phyloP scores from a whole-genome alignment of 2,888 invertebrate genomes.

The Eupithecia exiguata region DNA sequence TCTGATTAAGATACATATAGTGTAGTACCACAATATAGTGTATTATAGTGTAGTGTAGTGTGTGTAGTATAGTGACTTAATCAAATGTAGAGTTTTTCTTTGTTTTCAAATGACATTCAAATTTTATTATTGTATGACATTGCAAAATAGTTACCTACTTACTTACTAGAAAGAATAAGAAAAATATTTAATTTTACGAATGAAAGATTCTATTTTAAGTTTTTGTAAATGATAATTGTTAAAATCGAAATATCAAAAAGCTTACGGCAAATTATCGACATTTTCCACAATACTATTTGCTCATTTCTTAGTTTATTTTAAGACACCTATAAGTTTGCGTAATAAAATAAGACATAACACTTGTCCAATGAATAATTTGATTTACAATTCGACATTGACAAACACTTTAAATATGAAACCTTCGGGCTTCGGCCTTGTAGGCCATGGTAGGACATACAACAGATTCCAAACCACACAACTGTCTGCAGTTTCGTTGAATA shows the following conservation, averaged over 20 bases:
- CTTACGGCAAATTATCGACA: background rate
- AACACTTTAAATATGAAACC: conserved; percentile 13
- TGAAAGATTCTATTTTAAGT: background rate
- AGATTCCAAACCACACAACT: background rate
- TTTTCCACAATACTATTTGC: background rate
- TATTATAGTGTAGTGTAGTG: too few relatives aligned
- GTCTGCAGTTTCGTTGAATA: background rate
- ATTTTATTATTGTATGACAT: background rate
- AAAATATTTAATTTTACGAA: background rate
- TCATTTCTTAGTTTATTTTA: background rate
- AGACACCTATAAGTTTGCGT: conserved; percentile 11
- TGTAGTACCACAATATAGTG: too few relatives aligned
- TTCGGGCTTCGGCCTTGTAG: conserved; percentile 18
- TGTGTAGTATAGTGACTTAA: background rate
- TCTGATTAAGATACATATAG: too few relatives aligned
- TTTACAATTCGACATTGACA: conserved; percentile 32
- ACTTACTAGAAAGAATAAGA: background rate
- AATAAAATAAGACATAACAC: conserved; percentile 20
- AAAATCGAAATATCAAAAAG: background rate
- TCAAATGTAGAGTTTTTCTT: background rate
- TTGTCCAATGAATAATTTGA: conserved; percentile 22
- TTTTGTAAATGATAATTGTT: background rate
- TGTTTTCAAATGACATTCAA: background rate
- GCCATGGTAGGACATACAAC: conserved; percentile 12
- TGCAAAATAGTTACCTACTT: background rate